Evolutionary conservation across 2,888 invertebrate species (phyloP), one percentile per base, ranked within the genome.

Genomic region (Ochropleura leucogaster): DNA sequence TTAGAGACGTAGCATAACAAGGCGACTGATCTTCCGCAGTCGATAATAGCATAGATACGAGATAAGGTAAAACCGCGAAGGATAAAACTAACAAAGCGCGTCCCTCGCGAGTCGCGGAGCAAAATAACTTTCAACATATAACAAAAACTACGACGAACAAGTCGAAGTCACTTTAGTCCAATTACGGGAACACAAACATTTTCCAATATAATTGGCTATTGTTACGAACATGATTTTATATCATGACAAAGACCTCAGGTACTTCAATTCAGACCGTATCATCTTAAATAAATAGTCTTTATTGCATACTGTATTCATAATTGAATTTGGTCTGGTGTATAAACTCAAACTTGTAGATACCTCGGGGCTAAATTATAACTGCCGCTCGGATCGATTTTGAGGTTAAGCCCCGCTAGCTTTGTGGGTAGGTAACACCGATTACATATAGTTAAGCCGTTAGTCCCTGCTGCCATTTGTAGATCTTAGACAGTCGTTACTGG

Each of bases 161-260:
- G 46, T 47, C 20, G 47, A 53, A 49, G 20, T 53, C 47, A 64
- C 51, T 77, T 46, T 49, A 30, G 40, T 71, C 47, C 71, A 70
- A 78, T 78, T 63, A 70, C 49, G 51, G 49, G n/a, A 46, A 42
- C 18, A 53, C 18, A 60, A 63, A 63, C 18, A 40, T 57, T 18
- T 79, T 46, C 18, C 10, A 49, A 78, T 40, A 44, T 59, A 79
- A 79, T 59, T 47, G 63, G 57, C 49, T n/a, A 42, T 59, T 16
- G 12, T 46, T 59, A 30, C 16, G 40, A 42, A 49, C 16, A 42
- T 12, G 12, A 42, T 53, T 51, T 20, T 20, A n/a, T 53, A 53
- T 53, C 18, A 44, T 49, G 8, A 30, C 18, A 42, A 59, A 60
- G 18, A 20, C n/a, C 40, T 66, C 66, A 8, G n/a, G 8, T 30